These are phyloP conservation scores for Myocastor coypus DNA, from an alignment of 2,113 vertebrate genomes.

Conservation along the genomic window DNA sequence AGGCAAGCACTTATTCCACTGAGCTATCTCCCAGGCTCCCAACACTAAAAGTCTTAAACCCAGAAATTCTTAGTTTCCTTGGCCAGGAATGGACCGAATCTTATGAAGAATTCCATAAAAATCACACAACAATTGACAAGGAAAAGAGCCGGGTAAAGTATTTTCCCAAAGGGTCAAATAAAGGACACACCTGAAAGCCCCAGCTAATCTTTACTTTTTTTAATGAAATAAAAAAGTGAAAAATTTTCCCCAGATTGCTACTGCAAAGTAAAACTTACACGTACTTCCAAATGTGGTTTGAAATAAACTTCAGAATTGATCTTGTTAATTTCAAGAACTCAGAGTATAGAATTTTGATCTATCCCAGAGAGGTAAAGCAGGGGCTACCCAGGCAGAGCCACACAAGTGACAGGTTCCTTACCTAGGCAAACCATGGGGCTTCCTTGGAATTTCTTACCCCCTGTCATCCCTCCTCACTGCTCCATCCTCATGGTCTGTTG, in stretches of 20 bases:
- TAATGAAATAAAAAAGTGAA: background rate
- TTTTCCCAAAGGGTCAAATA: background rate
- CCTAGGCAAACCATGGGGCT: background rate
- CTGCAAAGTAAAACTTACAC: background rate
- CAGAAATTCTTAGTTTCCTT: background rate
- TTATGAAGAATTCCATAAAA: background rate
- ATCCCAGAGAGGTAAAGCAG: background rate
- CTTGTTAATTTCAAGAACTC: background rate
- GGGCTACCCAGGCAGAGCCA: background rate
- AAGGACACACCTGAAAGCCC: background rate
- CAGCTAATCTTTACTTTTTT: background rate
- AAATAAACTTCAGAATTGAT: conserved; percentile 20
- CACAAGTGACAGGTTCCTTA: background rate
- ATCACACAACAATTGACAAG: background rate
- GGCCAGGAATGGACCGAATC: background rate
- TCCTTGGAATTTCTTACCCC: background rate
- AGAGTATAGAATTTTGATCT: background rate
- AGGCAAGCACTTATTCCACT: too few relatives aligned
- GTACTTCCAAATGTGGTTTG: background rate
- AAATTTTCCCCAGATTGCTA: background rate
- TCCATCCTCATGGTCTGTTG: background rate
- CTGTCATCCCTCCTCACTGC: background rate
- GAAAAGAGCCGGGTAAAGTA: background rate
- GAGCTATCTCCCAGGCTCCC: too few relatives aligned
- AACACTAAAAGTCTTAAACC: background rate